Evolutionary conservation across 2,113 vertebrate genomes (phyloP), one percentile per base, ranked within the genome.

Genomic region (Centrocercus urophasianus): DNA sequence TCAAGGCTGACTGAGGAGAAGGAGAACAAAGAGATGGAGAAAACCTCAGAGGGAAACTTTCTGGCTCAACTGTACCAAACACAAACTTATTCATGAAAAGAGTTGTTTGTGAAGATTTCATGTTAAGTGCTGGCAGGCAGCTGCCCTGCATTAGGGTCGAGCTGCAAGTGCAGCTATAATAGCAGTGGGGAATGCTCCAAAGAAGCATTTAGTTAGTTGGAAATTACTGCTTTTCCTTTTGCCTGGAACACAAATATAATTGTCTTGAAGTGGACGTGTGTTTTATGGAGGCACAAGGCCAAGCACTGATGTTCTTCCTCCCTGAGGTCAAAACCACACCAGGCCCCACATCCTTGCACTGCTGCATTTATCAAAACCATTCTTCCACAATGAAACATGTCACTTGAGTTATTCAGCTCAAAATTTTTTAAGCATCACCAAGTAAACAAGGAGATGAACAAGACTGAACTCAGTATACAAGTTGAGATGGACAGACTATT

Each of bases 1-100:
- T 95, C 78, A 91, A 85, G 36, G 8, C 57, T 47, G 82, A 47
- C 9, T 52, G 8, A 81, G 43, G 77, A 83, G 90, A 86, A 84
- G 40, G 77, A 86, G 90, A 89, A 56, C 28, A 70, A 74, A 56
- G 67, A 95, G 45, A 83, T 54, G 47, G 34, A 93, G 69, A 90
- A 89, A 93, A 72, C 10, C 82, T 86, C 34, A 24, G 32, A 86
- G 21, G 57, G 76, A 81, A 88, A 81, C 34, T 69, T 86, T 65
- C 60, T 81, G 13, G 59, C 84, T 79, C 83, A 64, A 10, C 70
- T 73, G 48, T 22, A 83, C 61, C 73, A 48, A 88, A 81, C 60
- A 56, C 34, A 86, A 67, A 48, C 42, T 83, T 88, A 52, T 47
- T 81, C 80, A 65, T 45, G 34, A 90, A 89, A 71, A 38, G 63